These are phyloP conservation scores for Amblyteles armatorius DNA, from an alignment of 2,888 invertebrate genomes.

Conservation along the genomic window DNA sequence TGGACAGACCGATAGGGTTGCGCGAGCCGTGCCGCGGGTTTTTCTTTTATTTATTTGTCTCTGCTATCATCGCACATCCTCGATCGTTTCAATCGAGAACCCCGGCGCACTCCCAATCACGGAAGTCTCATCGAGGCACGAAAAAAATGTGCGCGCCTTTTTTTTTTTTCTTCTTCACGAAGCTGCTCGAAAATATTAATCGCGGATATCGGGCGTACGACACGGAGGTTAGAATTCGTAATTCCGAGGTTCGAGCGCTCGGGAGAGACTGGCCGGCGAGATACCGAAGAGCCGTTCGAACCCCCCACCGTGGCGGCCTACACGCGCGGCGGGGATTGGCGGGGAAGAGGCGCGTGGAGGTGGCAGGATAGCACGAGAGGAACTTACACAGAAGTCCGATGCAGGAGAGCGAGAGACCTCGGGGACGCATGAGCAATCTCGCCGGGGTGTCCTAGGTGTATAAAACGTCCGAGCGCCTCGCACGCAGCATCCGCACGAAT, in stretches of 20 bases:
- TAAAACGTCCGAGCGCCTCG: constrained; percentile 57
- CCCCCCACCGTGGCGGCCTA: constrained; percentile 58
- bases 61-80: not conserved
- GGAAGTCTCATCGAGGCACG: not conserved
- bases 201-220: not conserved
- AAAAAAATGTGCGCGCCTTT: not conserved
- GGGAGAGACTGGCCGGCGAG: constrained; percentile 71
- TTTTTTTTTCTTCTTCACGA: not conserved
- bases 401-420: constrained; percentile 15
- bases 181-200: not conserved
- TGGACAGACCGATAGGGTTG: not conserved
- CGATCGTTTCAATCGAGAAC: not conserved
- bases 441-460: constrained; percentile 36
- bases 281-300: constrained; percentile 67
- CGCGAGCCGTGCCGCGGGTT: not conserved
- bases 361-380: constrained; percentile 35
- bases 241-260: constrained; percentile 67
- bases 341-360: constrained; percentile 37
- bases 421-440: constrained; percentile 62
- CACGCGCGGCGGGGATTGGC: constrained; percentile 58
- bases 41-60: not conserved
- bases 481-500: constrained; percentile 61
- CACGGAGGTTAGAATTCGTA: constrained; percentile 39
- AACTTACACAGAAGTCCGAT: not conserved
- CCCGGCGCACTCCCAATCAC: not conserved